Base-by-base conservation (phyloP, 2,113 vertebrate genomes). In the Upupa epops region DNA sequence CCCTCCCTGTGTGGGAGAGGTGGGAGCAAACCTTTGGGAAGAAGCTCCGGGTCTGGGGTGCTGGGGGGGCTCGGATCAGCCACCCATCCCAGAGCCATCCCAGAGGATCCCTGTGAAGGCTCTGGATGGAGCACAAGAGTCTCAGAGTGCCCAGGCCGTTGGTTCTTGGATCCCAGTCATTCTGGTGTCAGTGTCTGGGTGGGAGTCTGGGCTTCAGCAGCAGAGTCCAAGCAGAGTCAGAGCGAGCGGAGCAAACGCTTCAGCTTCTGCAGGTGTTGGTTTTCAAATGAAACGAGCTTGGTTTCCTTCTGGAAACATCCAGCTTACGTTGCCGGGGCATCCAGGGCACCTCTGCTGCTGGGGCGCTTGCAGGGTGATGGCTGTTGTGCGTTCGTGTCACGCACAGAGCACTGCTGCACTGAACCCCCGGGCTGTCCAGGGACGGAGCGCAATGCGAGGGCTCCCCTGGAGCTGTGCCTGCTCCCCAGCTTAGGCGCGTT, bases 111-210 rank as follows among this genome's bases (percentile, higher is more conserved):
- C n/a, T 75, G 6, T 73, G 59, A 66, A 87, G 75, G 34, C 40
- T 22, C 24, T 82, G 32, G 25, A 49, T 32, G 51, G 46, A 87
- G 34, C 36, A 55, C 5, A 15, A 37, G 46, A 69, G 22, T 66
- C 21, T 8, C 11, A 54, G 71, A 48, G 32, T 9, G 73, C 42
- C 32, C 31, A 72, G 8, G 32, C 45, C 82, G 40, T 72, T 55
- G 24, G 5, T 56, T 77, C 0, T 0, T 31, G 37, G 18, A 31
- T 81, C 21, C 7, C 72, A 3, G 2, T 52, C 26, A 52, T 83
- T 22, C 36, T 81, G 73, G 34, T 3, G 1, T 64, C 70, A 26
- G 51, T 70, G 42, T 9, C 24, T 87, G 46, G 31, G 40, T 69
- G 61, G 40, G 22, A 75, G 17, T 46, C 18, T 2, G 5, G 45